Base-by-base conservation (phyloP, 1,140 invertebrate species). In the Musca vetustissima region DNA sequence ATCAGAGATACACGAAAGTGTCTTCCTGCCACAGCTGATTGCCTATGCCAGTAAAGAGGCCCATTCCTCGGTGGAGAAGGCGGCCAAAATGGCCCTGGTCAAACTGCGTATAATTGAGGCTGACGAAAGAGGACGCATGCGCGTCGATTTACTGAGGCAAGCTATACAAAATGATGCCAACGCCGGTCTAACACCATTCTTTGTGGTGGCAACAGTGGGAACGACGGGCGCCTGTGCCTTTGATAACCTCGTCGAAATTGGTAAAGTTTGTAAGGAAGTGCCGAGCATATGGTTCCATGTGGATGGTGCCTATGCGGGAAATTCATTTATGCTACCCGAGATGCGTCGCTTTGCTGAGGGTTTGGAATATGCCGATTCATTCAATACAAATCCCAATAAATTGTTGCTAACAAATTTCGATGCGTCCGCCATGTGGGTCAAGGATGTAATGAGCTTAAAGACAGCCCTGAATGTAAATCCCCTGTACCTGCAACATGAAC, bases 321-420 rank as follows among this genome's bases (percentile, higher is more conserved):
- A 89, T 72, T 87, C 91, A 0, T 92, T 95, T 74, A 93, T 96
- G 68, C 92, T 94, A 71, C 92, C 93, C 0, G 94, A 96, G 83
- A 88, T 94, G 82, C 85, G 91, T 71, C 84, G 86, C 32, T 84
- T 93, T 28, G 89, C 93, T 77, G 85, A 88, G 69, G 90, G 93
- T 2, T 88, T 96, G 21, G 90, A 95, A 84, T 89, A 92, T 78
- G 94, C 93, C 0, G 92, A 93, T 76, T 96, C 94, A 0, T 93
- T 97, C 78, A 96, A 96, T 76, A 93, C 92, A 1, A 98, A 98
- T 83, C 92, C 95, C 0, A 96, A 96, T 80, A 98, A 98, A 83
- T 96, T 94, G 90, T 85, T 97, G 75, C 82, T 97, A 19, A 90
- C 93, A 0, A 94, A 94, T 79, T 96, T 95, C 74, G 95, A 97